Evolutionary conservation across 2,888 invertebrate species (phyloP).

Genomic region (Synanthedon formicaeformis): DNA sequence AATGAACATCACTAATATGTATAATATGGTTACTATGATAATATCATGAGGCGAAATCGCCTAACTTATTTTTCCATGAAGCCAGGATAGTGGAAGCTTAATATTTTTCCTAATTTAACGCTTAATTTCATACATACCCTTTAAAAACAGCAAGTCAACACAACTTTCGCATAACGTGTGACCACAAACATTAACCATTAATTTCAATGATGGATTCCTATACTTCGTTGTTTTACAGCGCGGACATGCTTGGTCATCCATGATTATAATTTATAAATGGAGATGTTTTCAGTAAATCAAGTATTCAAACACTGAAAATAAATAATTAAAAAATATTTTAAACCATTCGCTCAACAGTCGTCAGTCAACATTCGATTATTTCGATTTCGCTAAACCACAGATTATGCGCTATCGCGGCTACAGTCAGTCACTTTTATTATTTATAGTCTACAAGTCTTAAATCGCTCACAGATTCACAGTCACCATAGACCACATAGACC

Average conservation of each 20-base stretch:
- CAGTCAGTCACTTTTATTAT: no score
- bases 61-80: neutral
- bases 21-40: neutral
- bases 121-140: conserved; percentile 73
- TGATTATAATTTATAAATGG: conserved; percentile 19
- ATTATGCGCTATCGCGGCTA: no score
- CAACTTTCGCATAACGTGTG: conserved; percentile 98
- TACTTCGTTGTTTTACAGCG: conserved; percentile 98
- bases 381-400: no score
- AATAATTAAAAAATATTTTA: no score
- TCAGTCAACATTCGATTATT: no score
- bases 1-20: neutral
- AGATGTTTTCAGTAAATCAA: no score
- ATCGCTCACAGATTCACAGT: no score
- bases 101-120: neutral
- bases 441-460: no score
- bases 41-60: neutral
- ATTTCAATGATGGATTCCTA: conserved; percentile 93
- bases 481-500: no score
- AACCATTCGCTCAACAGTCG: no score
- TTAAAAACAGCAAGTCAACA: conserved; percentile 94
- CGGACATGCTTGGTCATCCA: conserved; percentile 91
- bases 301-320: no score
- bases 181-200: conserved; percentile 98
- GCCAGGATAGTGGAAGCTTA: neutral